These are phyloP conservation scores for Anguilla marmorata DNA, from an alignment of 2,797 vertebrate species.

Conservation along the genomic window DNA sequence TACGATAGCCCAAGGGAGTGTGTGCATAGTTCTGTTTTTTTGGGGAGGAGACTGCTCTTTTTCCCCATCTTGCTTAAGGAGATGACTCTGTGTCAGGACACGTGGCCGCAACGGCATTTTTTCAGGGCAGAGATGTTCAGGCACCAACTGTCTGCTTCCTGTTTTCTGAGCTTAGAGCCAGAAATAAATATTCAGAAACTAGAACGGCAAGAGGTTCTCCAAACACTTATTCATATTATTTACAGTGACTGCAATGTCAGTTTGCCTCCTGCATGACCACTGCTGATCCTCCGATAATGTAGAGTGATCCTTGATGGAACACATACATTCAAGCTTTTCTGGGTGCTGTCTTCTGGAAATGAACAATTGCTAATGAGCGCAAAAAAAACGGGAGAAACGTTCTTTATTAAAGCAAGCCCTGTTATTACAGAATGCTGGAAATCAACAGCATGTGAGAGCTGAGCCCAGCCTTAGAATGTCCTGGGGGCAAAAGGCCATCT, in stretches of 20 bases:
- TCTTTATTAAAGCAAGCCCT: not conserved
- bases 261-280: too few species aligned
- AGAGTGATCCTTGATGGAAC: not conserved
- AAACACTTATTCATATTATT: not conserved
- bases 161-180: slow-evolving; percentile 29
- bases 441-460: not conserved
- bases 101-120: not conserved
- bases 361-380: not conserved
- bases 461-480: not conserved
- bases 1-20: slow-evolving; percentile 44
- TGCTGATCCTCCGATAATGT: too few species aligned
- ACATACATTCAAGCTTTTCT: not conserved
- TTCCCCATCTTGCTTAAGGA: not conserved
- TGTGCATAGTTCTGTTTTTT: slow-evolving; percentile 37
- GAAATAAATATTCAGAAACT: not conserved
- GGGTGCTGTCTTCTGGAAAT: not conserved
- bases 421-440: not conserved
- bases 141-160: slow-evolving; percentile 44
- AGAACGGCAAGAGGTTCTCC: not conserved
- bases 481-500: not conserved
- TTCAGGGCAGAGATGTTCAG: slow-evolving; percentile 36
- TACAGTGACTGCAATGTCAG: not conserved
- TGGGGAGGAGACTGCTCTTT: not conserved
- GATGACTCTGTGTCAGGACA: not conserved
- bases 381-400: not conserved